Base-by-base conservation (phyloP, 2,113 vertebrate genomes). In the Mohoua ochrocephala region DNA sequence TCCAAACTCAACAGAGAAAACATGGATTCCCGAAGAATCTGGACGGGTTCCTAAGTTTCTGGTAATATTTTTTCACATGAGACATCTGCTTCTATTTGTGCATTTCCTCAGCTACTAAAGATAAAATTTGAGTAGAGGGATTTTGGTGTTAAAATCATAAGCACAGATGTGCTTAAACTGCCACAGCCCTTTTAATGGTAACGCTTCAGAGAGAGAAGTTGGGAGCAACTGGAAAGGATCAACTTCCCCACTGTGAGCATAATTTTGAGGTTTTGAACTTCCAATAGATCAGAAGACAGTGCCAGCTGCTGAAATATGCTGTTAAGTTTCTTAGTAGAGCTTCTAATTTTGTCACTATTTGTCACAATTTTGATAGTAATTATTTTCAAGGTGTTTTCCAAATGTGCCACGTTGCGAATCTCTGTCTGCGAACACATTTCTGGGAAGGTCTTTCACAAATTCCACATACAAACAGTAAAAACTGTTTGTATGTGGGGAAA, bases 331-430 rank as follows among this genome's bases (percentile, higher is more conserved):
- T 88, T 92, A 96, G 37, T 44, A 93, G 71, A 89, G n/a, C 37
- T 93, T 65, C 54, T 74, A 41, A 68, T 81, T 44, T 78, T 86
- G 76, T 91, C 52, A 59, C 20, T n/a, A n/a, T n/a, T n/a, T n/a
- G n/a, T n/a, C n/a, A n/a, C n/a, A n/a, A n/a, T n/a, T n/a, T n/a
- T n/a, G n/a, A n/a, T n/a, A 71, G 47, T 59, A 77, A 93, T 87
- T 84, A 82, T 81, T 78, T 95, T 92, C 44, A 71, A 95, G 59
- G 76, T 94, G 27, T 70, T 90, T 83, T 92, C 71, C 84, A 85
- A 86, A 88, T 44, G 26, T 4, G 4, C 6, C 5, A 31, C 11
- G 54, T 80, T 11, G 4, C 31, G 31, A 86, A 78, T 67, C 44
- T 65, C 24, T 53, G 42, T 41, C 35, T 74, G 5, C 47, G 39